These are phyloP conservation scores for Lontra canadensis DNA, from an alignment of 2,113 vertebrate species.

Conservation along the genomic window DNA sequence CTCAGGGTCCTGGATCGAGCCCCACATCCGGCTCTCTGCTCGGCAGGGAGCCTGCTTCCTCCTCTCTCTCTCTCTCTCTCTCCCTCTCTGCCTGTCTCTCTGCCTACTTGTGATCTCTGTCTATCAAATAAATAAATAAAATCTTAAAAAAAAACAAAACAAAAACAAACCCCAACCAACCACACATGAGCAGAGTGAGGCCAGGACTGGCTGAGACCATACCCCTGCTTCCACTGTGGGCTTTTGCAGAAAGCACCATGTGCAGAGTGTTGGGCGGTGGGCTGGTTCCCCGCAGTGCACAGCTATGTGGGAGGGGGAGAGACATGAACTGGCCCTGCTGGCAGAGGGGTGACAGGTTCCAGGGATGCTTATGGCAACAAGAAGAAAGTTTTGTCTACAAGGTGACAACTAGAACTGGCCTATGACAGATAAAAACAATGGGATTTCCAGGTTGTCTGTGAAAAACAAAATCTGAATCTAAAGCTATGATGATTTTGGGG, in stretches of 20 bases:
- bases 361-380: neutral
- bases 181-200: neutral
- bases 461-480: neutral
- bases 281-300: neutral
- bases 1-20: no score
- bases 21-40: no score
- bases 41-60: no score
- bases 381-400: neutral
- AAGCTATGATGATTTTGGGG: neutral
- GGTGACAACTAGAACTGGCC: neutral
- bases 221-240: neutral
- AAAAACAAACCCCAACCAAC: no score
- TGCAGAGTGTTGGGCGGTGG: neutral
- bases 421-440: neutral
- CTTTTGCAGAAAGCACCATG: neutral
- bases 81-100: no score
- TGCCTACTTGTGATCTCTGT: no score
- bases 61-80: no score
- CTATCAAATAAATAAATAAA: no score
- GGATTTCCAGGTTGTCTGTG: neutral
- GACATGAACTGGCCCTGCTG: neutral
- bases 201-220: neutral
- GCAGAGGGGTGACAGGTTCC: neutral
- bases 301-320: neutral
- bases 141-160: no score